These are phyloP conservation scores for Dicycla oo DNA, from an alignment of 2,888 invertebrate species.

Conservation along the genomic window DNA sequence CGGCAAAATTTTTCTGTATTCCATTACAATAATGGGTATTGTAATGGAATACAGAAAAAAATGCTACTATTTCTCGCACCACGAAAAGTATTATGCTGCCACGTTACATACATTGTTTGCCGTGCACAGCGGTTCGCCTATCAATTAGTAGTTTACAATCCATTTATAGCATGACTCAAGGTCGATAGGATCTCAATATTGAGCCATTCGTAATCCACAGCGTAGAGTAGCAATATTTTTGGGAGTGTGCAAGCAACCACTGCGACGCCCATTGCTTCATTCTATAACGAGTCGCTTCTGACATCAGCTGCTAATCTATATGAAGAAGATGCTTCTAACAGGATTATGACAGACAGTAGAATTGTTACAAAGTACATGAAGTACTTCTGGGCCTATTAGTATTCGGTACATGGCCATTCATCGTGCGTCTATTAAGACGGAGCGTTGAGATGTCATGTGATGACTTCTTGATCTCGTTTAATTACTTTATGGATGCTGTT, in stretches of 20 bases:
- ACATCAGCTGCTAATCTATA: slow-evolving; percentile 4
- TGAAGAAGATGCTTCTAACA: slow-evolving; percentile 15
- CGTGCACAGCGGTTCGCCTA: slow-evolving; percentile 37
- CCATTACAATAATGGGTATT: slow-evolving; percentile 23
- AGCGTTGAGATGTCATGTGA: slow-evolving; percentile 61
- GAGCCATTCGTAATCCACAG: slow-evolving; percentile 30
- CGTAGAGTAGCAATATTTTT: slow-evolving; percentile 23
- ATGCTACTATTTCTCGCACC: neutral
- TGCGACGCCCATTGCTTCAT: slow-evolving; percentile 3
- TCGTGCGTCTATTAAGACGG: slow-evolving; percentile 57
- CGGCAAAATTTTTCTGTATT: neutral
- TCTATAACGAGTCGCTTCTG: neutral
- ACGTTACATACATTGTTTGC: slow-evolving; percentile 36
- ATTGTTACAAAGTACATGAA: slow-evolving; percentile 33
- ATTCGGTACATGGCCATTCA: slow-evolving; percentile 50
- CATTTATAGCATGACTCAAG: slow-evolving; percentile 53
- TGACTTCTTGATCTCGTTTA: slow-evolving; percentile 64
- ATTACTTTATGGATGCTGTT: slow-evolving; percentile 61
- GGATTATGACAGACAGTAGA: slow-evolving; percentile 26
- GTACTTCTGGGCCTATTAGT: slow-evolving; percentile 52
- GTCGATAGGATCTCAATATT: slow-evolving; percentile 50
- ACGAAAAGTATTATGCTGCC: slow-evolving; percentile 5
- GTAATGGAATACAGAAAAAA: too few species aligned
- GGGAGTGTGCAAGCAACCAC: slow-evolving; percentile 3
- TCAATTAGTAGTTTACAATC: slow-evolving; percentile 55